Evolutionary conservation across 2,113 vertebrate species (phyloP), one percentile per base, ranked within the genome.

Genomic region (Hemiprocne comata): DNA sequence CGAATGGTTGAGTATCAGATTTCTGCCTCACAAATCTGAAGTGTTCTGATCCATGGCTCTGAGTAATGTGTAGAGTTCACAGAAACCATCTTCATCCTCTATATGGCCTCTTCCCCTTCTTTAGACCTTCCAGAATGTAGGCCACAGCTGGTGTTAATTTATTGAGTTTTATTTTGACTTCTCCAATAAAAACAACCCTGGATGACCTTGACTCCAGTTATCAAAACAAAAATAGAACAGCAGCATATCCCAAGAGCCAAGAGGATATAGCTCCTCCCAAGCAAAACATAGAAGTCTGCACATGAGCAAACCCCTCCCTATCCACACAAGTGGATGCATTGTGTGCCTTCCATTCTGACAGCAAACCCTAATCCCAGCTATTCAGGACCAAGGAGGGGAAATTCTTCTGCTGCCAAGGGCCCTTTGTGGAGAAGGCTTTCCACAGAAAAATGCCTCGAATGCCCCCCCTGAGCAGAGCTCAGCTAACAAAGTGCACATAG

Each of bases 61-160:
- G 29, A 60, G 38, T 77, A 67, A 40, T 23, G 24, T 44, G 31
- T 3, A 34, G 79, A 55, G 61, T 77, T 94, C 82, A 69, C 51
- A 74, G 53, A 95, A 95, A 90, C 25, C 36, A 86, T 19, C 29
- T 84, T 17, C 85, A 71, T 89, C 57, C 79, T 76, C 72, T 90
- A 4, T 10, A 53, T 42, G 85, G 72, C 85, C 88, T 96, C 86
- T 92, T 92, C 38, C 60, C 55, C 48, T 90, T 85, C 79, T 67
- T 86, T 53, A 70, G 72, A 73, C 69, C 57, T 93, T 85, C 36
- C 40, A 85, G 62, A 91, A 91, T 25, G 20, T 10, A 83, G 26
- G 38, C 34, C 29, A 57, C 93, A 96, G 96, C 90, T 95, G 91
- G 85, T 74, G 53, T 84, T 95, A 82, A 94, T 94, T 95, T 93